Base-by-base conservation (phyloP, 2,113 vertebrate genomes). In the Elanus axillaris region DNA sequence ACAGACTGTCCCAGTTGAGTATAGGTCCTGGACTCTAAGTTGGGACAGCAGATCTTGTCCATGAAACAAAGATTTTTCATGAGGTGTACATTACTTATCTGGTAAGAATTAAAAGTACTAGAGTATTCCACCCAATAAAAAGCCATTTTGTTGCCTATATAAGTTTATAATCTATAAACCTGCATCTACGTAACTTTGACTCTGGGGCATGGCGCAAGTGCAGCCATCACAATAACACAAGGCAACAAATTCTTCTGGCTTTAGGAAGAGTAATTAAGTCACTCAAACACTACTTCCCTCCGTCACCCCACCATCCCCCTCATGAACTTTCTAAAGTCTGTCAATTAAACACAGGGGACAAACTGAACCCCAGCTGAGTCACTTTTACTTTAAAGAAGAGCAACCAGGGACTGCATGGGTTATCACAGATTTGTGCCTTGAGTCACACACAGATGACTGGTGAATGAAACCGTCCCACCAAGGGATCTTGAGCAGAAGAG, bases 41-140 rank as follows among this genome's bases (percentile, higher is more conserved):
- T 45, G 27, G 55, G 47, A 66, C 19, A 94, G 29, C 15, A 92
- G 17, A 77, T 58, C 63, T 66, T n/a, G 38, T 8, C 29, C 40
- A 36, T 5, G 10, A 67, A 55, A 55, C 15, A 60, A 40, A 42
- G 11, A 40, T 23, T 75, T 66, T 48, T 69, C 1, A 56, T 26
- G 16, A 83, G 9, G 16, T 56, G 23, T 36, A 29, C 0, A 0
- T 48, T 68, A 66, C 31, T 88, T 15, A 43, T 12, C 45, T 20
- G 10, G 7, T 52, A 85, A 67, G 36, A 92, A 52, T 13, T 2
- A 36, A 10, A 60, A 80, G 43, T 59, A 69, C 10, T 9, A 40
- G 26, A 72, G 42, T 53, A 38, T 72, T 79, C 43, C 36, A 19
- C 40, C 38, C 23, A 64, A 0, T 32, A 48, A 90, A 34, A 62